Evolutionary conservation across 1,140 invertebrate species (phyloP).

Genomic region (Tetragnatha versicolor): DNA sequence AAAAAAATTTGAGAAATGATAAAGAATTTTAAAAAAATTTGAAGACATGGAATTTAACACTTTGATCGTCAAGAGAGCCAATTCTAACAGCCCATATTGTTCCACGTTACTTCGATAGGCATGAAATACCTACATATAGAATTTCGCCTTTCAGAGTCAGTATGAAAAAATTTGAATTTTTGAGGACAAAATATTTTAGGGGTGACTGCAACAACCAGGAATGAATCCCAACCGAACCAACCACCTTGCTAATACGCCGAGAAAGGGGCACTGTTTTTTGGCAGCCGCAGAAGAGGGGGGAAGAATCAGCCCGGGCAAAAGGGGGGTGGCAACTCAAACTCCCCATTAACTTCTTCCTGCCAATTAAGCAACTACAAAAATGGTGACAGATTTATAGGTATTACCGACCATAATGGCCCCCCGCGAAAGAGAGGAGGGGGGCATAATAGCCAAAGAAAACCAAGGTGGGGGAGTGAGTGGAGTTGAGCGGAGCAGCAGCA

Average conservation of each 20-base stretch:
- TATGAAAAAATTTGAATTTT: too few species aligned
- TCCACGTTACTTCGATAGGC: too few species aligned
- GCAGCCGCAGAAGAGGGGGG: neutral
- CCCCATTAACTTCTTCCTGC: constrained; percentile 55
- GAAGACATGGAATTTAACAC: too few species aligned
- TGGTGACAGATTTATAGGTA: constrained; percentile 55
- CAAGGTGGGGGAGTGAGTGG: constrained; percentile 8
- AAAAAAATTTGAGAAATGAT: too few species aligned
- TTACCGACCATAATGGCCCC: constrained; percentile 50
- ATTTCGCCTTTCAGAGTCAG: too few species aligned
- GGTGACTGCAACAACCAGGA: too few species aligned
- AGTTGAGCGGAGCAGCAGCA: neutral
- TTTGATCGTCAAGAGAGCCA: too few species aligned
- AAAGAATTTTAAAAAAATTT: too few species aligned
- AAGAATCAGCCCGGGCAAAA: neutral
- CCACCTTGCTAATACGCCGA: neutral
- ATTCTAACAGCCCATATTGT: too few species aligned
- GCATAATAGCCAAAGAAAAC: neutral
- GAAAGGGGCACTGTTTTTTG: neutral
- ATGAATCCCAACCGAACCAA: too few species aligned
- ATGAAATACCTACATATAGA: too few species aligned
- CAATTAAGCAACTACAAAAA: constrained; percentile 56
- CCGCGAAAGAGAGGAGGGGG: constrained; percentile 15
- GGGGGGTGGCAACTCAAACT: constrained; percentile 36
- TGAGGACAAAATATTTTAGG: too few species aligned